Evolutionary conservation across 2,113 vertebrate genomes (phyloP).

Genomic region (Menura novaehollandiae): DNA sequence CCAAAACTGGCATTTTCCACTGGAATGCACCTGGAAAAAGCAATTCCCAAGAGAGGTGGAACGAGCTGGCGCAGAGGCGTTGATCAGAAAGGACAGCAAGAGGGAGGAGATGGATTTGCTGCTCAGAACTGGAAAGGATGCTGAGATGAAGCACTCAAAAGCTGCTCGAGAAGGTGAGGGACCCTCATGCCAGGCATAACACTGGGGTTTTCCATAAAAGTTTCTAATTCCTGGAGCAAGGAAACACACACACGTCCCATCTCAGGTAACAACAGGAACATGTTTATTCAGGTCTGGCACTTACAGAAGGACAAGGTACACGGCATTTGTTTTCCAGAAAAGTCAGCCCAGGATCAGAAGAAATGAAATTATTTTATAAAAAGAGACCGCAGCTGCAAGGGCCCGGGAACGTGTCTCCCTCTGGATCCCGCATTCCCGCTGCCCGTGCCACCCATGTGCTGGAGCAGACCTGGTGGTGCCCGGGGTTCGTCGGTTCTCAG

Average conservation of each 20-base stretch:
- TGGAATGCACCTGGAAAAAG: background rate
- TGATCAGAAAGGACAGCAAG: background rate
- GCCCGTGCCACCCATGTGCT: background rate
- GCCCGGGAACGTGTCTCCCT: conserved; percentile 3
- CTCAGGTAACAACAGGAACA: conserved; percentile 54
- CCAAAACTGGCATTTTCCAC: background rate
- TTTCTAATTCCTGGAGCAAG: conserved; percentile 15
- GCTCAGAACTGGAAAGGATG: background rate
- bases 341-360: conserved; percentile 42
- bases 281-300: conserved; percentile 62
- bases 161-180: background rate
- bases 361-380: background rate
- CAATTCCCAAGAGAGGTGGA: background rate
- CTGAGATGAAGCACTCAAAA: background rate
- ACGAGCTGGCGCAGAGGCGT: background rate
- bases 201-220: background rate
- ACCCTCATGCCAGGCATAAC: background rate
- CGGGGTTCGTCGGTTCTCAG: background rate
- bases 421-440: conserved; percentile 6
- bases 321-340: conserved; percentile 26
- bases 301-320: conserved; percentile 58
- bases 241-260: conserved; percentile 38
- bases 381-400: conserved; percentile 24
- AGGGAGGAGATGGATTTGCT: background rate
- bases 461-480: background rate